Evolutionary conservation across 2,113 vertebrate genomes (phyloP).

Genomic region (Glaucidium brasilianum): DNA sequence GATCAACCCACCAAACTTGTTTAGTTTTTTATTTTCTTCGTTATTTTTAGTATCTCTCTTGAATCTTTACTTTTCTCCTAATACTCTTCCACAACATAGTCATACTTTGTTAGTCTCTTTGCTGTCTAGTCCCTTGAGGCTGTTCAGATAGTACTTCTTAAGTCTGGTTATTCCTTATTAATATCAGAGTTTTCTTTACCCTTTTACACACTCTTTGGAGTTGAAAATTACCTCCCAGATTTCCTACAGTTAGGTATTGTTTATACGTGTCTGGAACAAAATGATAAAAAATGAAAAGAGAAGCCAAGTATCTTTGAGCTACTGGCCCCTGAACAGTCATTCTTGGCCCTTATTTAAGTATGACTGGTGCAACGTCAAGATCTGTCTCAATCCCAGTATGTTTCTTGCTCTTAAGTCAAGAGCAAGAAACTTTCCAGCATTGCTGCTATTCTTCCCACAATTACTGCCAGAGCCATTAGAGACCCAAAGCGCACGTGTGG

Average conservation of each 20-base stretch:
- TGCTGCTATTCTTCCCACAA: not conserved
- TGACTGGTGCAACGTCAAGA: conserved; percentile 18
- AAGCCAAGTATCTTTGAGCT: conserved; percentile 25
- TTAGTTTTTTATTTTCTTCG: not conserved
- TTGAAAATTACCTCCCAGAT: not conserved
- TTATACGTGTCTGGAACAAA: not conserved
- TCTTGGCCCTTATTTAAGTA: not conserved
- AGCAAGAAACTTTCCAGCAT: not conserved
- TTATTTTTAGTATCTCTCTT: not conserved
- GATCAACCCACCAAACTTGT: not conserved
- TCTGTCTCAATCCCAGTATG: not conserved
- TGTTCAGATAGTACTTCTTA: not conserved
- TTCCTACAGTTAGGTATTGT: conserved; percentile 28
- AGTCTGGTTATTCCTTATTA: not conserved
- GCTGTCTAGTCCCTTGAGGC: not conserved
- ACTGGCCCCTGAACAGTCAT: not conserved
- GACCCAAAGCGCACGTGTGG: not conserved
- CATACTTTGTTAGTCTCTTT: not conserved
- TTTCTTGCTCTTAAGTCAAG: not conserved
- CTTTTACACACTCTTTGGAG: conserved; percentile 25
- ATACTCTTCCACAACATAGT: not conserved
- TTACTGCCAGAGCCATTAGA: not conserved
- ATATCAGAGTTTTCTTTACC: conserved; percentile 8
- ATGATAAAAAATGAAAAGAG: not conserved
- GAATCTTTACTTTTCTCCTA: conserved; percentile 22